These are phyloP conservation scores for Clytia hemisphaerica DNA, from an alignment of 30 jellyfish, hydroid and myxozoan genomes.

Conservation along the genomic window DNA sequence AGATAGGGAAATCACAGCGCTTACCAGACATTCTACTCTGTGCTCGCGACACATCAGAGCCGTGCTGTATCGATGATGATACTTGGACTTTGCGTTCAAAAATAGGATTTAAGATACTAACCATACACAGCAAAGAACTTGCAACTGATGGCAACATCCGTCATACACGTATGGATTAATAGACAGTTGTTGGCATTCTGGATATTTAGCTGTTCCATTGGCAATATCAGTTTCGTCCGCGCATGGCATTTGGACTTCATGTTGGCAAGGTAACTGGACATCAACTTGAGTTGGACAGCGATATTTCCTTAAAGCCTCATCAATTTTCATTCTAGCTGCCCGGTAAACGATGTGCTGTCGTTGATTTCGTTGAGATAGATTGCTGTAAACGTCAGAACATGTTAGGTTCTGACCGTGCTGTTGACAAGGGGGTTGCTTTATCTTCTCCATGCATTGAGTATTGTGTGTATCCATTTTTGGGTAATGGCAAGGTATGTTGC, in stretches of 20 bases:
- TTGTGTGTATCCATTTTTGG: conserved; percentile 1
- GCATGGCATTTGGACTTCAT: conserved; percentile 6
- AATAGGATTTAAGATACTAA: too few species aligned
- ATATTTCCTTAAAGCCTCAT: neutral
- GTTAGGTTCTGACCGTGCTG: neutral
- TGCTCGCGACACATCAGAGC: too few species aligned
- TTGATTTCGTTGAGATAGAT: neutral
- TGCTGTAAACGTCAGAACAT: neutral
- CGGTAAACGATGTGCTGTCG: too few species aligned
- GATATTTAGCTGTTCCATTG: conserved; percentile 5
- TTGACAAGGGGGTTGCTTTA: conserved; percentile 18
- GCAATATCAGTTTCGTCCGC: conserved; percentile 16
- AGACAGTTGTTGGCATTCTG: conserved; percentile 8
- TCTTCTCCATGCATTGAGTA: neutral
- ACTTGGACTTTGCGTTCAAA: too few species aligned
- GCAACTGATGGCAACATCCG: conserved; percentile 9
- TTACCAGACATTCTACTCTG: too few species aligned
- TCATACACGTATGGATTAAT: neutral
- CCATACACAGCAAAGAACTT: conserved; percentile 12
- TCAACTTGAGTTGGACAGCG: neutral
- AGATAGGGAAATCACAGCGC: too few species aligned
- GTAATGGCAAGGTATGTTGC: conserved; percentile 1
- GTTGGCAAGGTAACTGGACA: conserved; percentile 18
- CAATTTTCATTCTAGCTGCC: neutral
- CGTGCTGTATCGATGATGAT: too few species aligned